Conservation (phyloP, 2,797 vertebrate species). For the Ctenopoma multispine region DNA sequence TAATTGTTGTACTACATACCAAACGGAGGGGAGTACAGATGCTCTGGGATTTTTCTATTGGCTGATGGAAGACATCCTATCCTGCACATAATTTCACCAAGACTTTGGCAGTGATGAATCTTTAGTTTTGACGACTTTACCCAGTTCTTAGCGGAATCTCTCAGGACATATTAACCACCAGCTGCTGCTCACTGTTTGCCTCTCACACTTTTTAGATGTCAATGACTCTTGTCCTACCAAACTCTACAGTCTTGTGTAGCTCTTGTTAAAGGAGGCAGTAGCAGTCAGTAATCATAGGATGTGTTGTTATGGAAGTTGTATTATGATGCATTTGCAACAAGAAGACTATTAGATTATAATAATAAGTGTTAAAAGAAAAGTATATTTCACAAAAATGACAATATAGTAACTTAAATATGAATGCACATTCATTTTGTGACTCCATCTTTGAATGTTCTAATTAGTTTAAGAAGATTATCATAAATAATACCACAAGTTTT, state of each 20-base stretch:
- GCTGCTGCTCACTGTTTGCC: conserved; percentile 52
- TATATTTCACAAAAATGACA: too few species aligned
- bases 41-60: conserved; percentile 60
- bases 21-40: conserved; percentile 64
- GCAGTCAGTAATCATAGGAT: conserved; percentile 20
- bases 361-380: too few species aligned
- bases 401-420: too few species aligned
- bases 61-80: conserved; percentile 71
- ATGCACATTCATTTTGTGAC: too few species aligned
- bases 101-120: conserved; percentile 42
- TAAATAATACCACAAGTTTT: too few species aligned
- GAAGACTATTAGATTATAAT: too few species aligned
- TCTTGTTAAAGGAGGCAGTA: conserved; percentile 29
- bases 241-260: conserved; percentile 21
- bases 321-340: not conserved
- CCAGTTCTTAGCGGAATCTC: conserved; percentile 54
- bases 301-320: not conserved
- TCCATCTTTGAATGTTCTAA: too few species aligned
- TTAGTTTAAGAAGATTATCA: too few species aligned
- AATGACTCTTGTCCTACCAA: conserved; percentile 24
- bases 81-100: conserved; percentile 69
- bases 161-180: conserved; percentile 55
- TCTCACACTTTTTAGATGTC: conserved; percentile 42
- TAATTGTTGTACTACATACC: conserved; percentile 60
- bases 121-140: conserved; percentile 50